phyloP scores from a whole-genome alignment of 2,113 vertebrate genomes.

The Thymallus thymallus region DNA sequence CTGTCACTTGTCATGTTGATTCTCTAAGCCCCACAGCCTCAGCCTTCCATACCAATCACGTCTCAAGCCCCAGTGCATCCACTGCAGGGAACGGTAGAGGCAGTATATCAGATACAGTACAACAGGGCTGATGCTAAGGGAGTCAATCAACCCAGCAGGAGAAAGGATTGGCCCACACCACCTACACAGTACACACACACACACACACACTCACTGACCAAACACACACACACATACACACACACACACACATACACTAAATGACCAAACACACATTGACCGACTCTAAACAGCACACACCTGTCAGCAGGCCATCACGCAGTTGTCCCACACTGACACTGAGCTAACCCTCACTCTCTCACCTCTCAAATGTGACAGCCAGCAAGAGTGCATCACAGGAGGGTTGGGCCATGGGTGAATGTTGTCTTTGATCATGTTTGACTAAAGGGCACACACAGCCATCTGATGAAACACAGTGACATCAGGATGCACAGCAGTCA shows the following conservation, averaged over 20 bases:
- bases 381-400: constrained; percentile 9
- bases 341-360: too few species aligned
- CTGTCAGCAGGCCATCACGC: too few species aligned
- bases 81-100: too few species aligned
- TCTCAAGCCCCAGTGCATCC: neutral
- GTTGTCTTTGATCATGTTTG: constrained; percentile 32
- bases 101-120: neutral
- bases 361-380: too few species aligned
- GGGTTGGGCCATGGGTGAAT: constrained; percentile 42
- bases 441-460: constrained; percentile 32
- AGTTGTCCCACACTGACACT: too few species aligned
- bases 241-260: too few species aligned
- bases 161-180: too few species aligned
- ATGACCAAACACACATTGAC: too few species aligned
- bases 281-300: too few species aligned
- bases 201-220: too few species aligned
- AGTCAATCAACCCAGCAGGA: neutral
- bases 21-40: neutral
- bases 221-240: too few species aligned
- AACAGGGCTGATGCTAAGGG: constrained; percentile 21
- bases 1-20: neutral
- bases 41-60: neutral
- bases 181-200: too few species aligned
- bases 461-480: constrained; percentile 48
- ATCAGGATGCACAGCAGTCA: constrained; percentile 9